Percentiles rank a stretch among this genome's conserved stretches.
phyloP scores from a whole-genome alignment of 2,797 vertebrate species.

The Bufotes viridis region DNA sequence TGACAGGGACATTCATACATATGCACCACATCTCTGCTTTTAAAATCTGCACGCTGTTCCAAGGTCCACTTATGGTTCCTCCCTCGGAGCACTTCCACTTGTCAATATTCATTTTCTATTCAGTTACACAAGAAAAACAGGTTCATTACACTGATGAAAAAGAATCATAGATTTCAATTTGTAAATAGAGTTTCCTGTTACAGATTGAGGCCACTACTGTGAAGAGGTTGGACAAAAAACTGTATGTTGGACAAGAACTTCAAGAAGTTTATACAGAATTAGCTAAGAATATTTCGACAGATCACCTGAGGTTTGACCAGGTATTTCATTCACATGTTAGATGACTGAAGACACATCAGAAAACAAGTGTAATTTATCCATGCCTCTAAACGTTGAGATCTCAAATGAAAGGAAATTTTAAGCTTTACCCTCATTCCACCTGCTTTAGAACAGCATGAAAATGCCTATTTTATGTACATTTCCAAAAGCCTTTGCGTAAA shows the following conservation, averaged over 20 bases:
- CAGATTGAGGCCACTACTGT: constrained; percentile 68
- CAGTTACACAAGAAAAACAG: too few relatives aligned
- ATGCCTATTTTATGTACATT: too few relatives aligned
- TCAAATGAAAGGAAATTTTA: background rate
- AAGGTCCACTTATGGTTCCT: too few relatives aligned
- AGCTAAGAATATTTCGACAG: constrained; percentile 66
- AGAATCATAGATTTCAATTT: background rate
- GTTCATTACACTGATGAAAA: background rate
- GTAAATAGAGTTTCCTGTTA: background rate
- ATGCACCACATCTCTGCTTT: too few relatives aligned
- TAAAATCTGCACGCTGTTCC: too few relatives aligned
- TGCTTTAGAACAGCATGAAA: background rate
- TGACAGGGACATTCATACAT: too few relatives aligned
- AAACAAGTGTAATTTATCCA: background rate
- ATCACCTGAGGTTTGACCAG: constrained; percentile 72
- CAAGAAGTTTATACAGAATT: constrained; percentile 73
- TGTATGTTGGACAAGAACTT: constrained; percentile 65
- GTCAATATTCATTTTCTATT: too few relatives aligned
- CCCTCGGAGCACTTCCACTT: background rate
- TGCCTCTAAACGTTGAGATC: background rate
- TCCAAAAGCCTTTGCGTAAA: too few relatives aligned
- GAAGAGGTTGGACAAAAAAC: constrained; percentile 68
- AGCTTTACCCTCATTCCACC: background rate
- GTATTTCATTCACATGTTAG: constrained; percentile 56
- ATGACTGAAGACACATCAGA: background rate